Evolutionary conservation across 2,888 invertebrate species (phyloP).

Genomic region (Rhopalosiphum nymphaeae): DNA sequence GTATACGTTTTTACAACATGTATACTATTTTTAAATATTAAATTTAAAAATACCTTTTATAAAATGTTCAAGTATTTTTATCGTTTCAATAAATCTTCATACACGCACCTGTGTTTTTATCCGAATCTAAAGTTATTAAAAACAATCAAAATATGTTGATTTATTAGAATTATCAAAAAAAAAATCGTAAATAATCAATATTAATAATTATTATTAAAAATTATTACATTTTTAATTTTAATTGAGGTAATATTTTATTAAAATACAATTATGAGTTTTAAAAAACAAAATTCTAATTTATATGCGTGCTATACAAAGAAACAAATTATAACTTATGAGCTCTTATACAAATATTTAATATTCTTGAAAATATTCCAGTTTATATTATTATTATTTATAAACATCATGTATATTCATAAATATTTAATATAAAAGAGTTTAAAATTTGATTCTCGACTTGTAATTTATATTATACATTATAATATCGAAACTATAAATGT

Average conservation of each 20-base stretch:
- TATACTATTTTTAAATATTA: neutral
- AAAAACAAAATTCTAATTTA: neutral
- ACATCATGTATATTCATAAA: neutral
- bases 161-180: neutral
- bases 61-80: neutral
- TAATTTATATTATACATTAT: slow-evolving; percentile 1
- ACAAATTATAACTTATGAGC: neutral
- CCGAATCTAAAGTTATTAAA: neutral
- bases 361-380: neutral
- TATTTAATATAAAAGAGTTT: neutral
- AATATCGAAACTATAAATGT: neutral
- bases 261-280: neutral
- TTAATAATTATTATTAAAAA: neutral
- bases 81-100: neutral
- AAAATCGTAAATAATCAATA: neutral
- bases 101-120: neutral
- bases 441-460: neutral
- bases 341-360: neutral
- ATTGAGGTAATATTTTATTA: neutral
- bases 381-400: neutral
- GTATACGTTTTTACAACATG: neutral
- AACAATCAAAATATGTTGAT: neutral
- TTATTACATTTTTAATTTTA: neutral
- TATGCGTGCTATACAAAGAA: neutral
- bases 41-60: neutral